phyloP scores from a whole-genome alignment of 2,888 invertebrate genomes.

The Octonoba sinensis region DNA sequence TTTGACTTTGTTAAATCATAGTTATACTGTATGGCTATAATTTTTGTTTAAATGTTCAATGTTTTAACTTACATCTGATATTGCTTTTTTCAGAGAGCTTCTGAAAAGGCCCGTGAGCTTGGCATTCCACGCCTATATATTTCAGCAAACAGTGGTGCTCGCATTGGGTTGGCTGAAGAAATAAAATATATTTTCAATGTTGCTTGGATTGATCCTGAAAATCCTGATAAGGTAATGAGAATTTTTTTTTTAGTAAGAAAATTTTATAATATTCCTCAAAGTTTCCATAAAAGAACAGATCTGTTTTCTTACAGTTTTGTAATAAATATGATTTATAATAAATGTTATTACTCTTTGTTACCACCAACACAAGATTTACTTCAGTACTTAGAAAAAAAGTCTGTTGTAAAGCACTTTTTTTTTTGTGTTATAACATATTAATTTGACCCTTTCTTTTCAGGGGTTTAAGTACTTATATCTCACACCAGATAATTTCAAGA shows the following conservation, averaged over 20 bases:
- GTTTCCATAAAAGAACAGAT: no score
- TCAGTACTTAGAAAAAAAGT: no score
- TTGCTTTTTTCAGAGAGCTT: conserved; percentile 76
- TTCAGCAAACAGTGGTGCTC: conserved; percentile 95
- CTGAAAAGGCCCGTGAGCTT: conserved; percentile 84
- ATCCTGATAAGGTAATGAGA: conserved; percentile 82
- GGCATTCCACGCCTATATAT: conserved; percentile 95
- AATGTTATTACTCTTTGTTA: no score
- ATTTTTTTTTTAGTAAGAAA: not conserved
- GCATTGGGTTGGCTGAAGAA: conserved; percentile 97
- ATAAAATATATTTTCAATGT: conserved; percentile 90
- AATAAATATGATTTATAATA: no score
- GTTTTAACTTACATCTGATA: not conserved
- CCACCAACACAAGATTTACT: no score
- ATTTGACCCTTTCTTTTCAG: conserved; percentile 66
- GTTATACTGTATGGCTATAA: no score
- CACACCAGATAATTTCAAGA: conserved; percentile 90
- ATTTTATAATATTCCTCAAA: no score
- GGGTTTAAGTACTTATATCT: conserved; percentile 96
- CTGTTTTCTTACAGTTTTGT: not conserved
- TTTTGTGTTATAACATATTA: no score
- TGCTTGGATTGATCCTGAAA: conserved; percentile 90
- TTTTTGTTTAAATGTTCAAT: no score
- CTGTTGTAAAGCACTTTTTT: no score
- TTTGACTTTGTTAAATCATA: no score